Conservation (phyloP, 2,888 invertebrate species). For the Pristionchus mayeri region DNA sequence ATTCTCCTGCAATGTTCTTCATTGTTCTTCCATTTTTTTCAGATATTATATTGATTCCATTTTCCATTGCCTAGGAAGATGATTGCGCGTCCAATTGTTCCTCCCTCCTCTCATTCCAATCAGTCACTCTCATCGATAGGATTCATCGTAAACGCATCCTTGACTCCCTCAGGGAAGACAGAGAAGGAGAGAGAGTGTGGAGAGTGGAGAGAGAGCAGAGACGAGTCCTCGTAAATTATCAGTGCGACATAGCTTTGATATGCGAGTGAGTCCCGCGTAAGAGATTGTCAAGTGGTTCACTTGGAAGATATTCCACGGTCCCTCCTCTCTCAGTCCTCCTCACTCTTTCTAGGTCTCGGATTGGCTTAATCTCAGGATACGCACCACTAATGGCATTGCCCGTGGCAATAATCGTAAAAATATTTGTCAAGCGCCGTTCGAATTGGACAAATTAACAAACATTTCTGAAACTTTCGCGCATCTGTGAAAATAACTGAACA, state of each 20-base stretch:
- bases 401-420: not conserved
- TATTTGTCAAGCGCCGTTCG: too few species aligned
- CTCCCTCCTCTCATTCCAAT: not conserved
- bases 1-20: slow-evolving; percentile 35
- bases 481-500: too few species aligned
- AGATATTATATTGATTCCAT: too few species aligned
- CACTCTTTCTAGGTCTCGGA: not conserved
- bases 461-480: too few species aligned
- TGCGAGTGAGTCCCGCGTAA: not conserved
- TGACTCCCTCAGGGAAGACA: not conserved
- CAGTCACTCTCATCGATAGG: slow-evolving; percentile 27
- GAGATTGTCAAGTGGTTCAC: too few species aligned
- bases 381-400: slow-evolving; percentile 27
- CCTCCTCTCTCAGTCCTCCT: not conserved
- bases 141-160: slow-evolving; percentile 13
- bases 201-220: not conserved
- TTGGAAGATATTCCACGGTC: too few species aligned
- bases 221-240: slow-evolving; percentile 15
- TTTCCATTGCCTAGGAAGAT: too few species aligned
- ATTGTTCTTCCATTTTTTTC: too few species aligned
- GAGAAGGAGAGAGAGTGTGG: not conserved
- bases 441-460: too few species aligned
- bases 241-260: slow-evolving; percentile 20
- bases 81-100: not conserved
- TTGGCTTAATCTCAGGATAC: slow-evolving; percentile 22